These are phyloP conservation scores for Ephydatia muelleri DNA, from an alignment of 37 sponge, comb jelly and placozoan genomes.

Conservation along the genomic window DNA sequence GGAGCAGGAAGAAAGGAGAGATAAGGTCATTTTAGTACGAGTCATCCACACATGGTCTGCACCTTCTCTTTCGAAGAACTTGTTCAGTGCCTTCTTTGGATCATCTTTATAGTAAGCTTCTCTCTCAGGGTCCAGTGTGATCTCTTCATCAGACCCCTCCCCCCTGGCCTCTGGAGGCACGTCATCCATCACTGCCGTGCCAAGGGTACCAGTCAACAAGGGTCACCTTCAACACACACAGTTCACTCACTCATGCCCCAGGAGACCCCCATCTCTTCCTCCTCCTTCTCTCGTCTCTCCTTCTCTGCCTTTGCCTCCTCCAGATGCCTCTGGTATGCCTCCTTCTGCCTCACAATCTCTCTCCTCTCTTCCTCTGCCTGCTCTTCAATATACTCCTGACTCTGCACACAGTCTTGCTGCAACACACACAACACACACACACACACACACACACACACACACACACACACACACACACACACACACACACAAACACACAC, in stretches of 20 bases:
- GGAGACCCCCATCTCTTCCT: constrained; percentile 60
- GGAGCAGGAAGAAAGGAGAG: too few species aligned
- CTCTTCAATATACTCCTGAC: constrained; percentile 37
- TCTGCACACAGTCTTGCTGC: neutral
- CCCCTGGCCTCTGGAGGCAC: neutral
- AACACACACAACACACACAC: too few species aligned
- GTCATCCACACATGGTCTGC: neutral
- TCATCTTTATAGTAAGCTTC: constrained; percentile 90
- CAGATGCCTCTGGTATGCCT: constrained; percentile 6
- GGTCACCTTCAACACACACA: neutral
- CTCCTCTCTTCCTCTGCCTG: constrained; percentile 42
- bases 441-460: neutral
- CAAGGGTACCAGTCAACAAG: neutral
- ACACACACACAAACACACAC: too few species aligned
- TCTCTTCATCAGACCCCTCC: constrained; percentile 33
- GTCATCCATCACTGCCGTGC: constrained; percentile 55
- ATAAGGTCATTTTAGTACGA: too few species aligned
- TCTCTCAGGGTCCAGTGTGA: constrained; percentile 68
- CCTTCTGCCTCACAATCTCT: constrained; percentile 40
- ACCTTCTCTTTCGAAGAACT: constrained; percentile 94
- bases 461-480: neutral
- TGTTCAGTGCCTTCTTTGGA: constrained; percentile 86
- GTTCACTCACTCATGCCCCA: constrained; percentile 85
- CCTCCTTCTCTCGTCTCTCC: constrained; percentile 51
- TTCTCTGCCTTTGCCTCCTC: constrained; percentile 29